phyloP scores from a whole-genome alignment of 2,888 invertebrate species.

The Bellardia bayeri region DNA sequence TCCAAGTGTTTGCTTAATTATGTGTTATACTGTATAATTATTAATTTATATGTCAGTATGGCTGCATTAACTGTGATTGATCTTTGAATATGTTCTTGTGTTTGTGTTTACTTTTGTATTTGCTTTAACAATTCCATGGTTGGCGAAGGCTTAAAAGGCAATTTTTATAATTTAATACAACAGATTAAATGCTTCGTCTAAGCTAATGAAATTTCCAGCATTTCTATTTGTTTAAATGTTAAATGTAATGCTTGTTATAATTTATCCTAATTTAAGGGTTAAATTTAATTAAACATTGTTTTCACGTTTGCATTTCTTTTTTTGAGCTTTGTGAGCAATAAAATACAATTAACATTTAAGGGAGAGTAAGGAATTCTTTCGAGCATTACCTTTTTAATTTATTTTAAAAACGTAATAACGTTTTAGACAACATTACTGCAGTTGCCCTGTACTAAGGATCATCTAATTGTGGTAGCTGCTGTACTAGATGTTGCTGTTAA shows the following conservation, averaged over 20 bases:
- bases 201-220: not conserved
- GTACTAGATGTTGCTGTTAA: not conserved
- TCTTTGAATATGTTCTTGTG: not conserved
- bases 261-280: constrained; percentile 1
- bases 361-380: not conserved
- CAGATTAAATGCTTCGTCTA: not conserved
- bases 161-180: not conserved
- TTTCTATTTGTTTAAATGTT: not conserved
- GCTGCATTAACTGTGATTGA: not conserved
- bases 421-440: constrained; percentile 3
- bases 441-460: not conserved
- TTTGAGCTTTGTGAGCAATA: not conserved
- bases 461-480: not conserved
- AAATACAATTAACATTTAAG: not conserved
- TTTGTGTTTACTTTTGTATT: not conserved
- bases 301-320: constrained; percentile 2
- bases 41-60: not conserved
- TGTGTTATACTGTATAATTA: not conserved
- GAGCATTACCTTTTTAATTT: not conserved
- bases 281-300: constrained; percentile 20
- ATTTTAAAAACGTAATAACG: not conserved
- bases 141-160: not conserved
- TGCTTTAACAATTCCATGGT: not conserved
- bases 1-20: not conserved
- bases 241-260: not conserved